Base-by-base conservation (phyloP, 1,140 invertebrate genomes). In the Drosophila arizonae region DNA sequence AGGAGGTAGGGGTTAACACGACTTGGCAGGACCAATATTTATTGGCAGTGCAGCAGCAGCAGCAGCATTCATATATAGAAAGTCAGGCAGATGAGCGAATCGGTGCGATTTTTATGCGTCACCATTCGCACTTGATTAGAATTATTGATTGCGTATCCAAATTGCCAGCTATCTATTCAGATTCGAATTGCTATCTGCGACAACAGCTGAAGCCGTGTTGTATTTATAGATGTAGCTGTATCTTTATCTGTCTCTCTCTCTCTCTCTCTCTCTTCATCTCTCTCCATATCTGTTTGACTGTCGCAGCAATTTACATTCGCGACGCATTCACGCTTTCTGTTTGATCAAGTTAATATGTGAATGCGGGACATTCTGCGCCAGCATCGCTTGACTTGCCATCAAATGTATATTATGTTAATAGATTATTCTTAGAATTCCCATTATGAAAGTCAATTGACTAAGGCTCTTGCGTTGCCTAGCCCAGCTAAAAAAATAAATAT, bases 111-210 rank as follows among this genome's bases (percentile, higher is more conserved):
- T 82, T 76, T 79, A 82, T 82, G 79, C 80, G 69, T 57, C 79
- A 69, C 70, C 82, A 87, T 84, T 87, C 82, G 84, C 79, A 84
- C 84, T 87, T 87, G 84, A 87, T 87, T 87, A 77, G 84, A 88
- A 87, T 87, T 87, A 87, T 87, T 87, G 84, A 87, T 87, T 84
- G 84, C 84, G 76, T 75, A 84, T 68, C 84, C 84, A 87, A 87
- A 87, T 88, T 84, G 84, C 55, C 76, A 76, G 68, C 82, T 79
- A 79, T 76, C 69, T 66, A 54, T 71, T 67, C 65, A 77, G 55
- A 74, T 15, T 36, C 28, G n/a, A 24, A 54, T 51, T 65, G 58
- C 13, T 28, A 52, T 54, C 28, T 33, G 28, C 51, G 43, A n/a
- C 39, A 52, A 51, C 48, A 52, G 21, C 46, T 48, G 48, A 45